Percentiles rank a stretch among this genome's conserved stretches.
Evolutionary conservation across 2,888 invertebrate species (phyloP).

Genomic region (Corbicula japonica): DNA sequence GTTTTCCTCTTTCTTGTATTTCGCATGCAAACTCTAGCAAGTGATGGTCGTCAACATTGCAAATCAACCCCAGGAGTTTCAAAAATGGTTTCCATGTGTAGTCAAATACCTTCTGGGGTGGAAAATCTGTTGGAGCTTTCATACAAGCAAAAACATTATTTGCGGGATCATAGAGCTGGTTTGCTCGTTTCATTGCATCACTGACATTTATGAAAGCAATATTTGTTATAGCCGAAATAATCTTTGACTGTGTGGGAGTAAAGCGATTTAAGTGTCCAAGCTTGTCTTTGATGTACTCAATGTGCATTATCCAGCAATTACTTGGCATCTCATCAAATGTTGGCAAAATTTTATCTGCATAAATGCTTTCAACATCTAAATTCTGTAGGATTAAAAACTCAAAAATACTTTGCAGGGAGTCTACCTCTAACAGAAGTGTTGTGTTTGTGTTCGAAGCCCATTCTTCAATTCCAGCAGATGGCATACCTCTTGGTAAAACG

Average conservation of each 20-base stretch:
- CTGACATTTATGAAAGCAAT: slow-evolving; percentile 24
- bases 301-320: slow-evolving; percentile 1
- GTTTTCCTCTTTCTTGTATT: slow-evolving; percentile 20
- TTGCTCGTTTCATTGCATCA: slow-evolving; percentile 18
- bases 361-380: neutral
- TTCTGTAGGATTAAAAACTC: neutral
- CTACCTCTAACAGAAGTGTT: slow-evolving; percentile 34
- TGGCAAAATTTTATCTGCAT: slow-evolving; percentile 32
- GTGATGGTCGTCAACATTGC: slow-evolving; percentile 33
- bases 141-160: slow-evolving; percentile 35
- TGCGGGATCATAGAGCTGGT: slow-evolving; percentile 20
- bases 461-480: slow-evolving; percentile 43
- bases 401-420: neutral
- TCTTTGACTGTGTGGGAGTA: neutral
- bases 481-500: slow-evolving; percentile 50
- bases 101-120: slow-evolving; percentile 25
- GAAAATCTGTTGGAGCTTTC: slow-evolving; percentile 24
- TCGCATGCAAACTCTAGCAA: slow-evolving; percentile 55
- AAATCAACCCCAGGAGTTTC: slow-evolving; percentile 44
- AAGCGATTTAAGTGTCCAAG: neutral
- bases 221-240: slow-evolving; percentile 11
- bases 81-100: slow-evolving; percentile 45
- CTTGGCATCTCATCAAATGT: neutral
- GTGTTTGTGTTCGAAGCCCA: slow-evolving; percentile 38
- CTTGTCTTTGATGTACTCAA: slow-evolving; percentile 8